Evolutionary conservation across 2,888 invertebrate genomes (phyloP), one percentile per base, ranked within the genome.

Genomic region (Andrena praecox): DNA sequence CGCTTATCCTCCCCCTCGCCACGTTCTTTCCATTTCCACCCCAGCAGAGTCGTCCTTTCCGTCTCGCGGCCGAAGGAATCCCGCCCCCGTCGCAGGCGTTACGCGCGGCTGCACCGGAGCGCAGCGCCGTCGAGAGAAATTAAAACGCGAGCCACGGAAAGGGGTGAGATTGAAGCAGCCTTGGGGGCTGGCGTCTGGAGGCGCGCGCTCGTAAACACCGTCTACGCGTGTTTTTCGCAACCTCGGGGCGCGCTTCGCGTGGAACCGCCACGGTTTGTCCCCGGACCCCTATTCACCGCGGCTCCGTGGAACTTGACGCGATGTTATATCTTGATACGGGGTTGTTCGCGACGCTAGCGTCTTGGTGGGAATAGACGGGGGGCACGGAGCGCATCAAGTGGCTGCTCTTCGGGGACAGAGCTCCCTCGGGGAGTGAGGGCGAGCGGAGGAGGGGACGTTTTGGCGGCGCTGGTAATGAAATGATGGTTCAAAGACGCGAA

Each of bases 331-430:
- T 33, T 33, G 5, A 29, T 16, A 27, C n/a, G 16, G 56, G 27
- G 27, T 20, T 35, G 56, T 59, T 63, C 20, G 33, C 54, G 42
- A 12, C 24, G 31, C 52, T 6, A 8, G 56, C 56, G 24, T 56
- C 68, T 20, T 12, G 48, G 31, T 12, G 20, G 52, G 70, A 42
- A 60, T 42, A 56, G 56, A 1, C 60, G 20, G 48, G 70, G 33
- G 54, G 20, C 33, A 12, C 62, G 75, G 71, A 76, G 35, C 29
- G 62, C 70, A 76, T 76, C 75, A 62, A 76, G 75, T 75, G 69
- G 75, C 71, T 35, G 33, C 50, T 27, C 27, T 24, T 33, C n/a
- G 59, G 31, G 71, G 62, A 62, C 16, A 8, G 10, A 8, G 10
- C 27, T 20, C 31, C 20, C 27, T n/a, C 1, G 35, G 16, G 7